A percentile compares a stretch with the other conserved stretches of the same genome.
These are phyloP conservation scores for Dendronephthya gigantea DNA, from an alignment of 64 coral and sea anemone genomes.

Conservation along the genomic window DNA sequence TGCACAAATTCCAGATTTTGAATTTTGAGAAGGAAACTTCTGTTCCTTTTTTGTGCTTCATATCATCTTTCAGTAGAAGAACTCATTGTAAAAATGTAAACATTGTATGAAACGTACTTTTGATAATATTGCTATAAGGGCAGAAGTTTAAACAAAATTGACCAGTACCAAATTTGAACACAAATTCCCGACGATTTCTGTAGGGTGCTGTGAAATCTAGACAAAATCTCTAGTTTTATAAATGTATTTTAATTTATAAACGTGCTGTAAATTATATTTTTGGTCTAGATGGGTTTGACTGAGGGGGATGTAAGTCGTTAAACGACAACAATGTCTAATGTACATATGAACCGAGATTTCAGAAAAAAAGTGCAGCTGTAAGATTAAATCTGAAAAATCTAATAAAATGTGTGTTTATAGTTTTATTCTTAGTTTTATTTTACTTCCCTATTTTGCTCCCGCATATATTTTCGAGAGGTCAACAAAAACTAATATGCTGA, in stretches of 20 bases:
- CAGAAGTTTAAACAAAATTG: background rate
- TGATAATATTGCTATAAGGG: too few species aligned
- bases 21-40: too few species aligned
- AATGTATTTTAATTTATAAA: background rate
- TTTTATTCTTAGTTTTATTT: too few species aligned
- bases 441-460: too few species aligned
- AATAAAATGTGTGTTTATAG: too few species aligned
- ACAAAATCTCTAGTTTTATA: background rate
- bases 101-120: too few species aligned
- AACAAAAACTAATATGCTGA: too few species aligned
- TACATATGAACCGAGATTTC: background rate
- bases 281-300: background rate
- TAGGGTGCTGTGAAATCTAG: background rate
- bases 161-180: background rate
- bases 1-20: too few species aligned
- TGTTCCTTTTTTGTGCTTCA: too few species aligned
- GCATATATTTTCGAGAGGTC: too few species aligned
- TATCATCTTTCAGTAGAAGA: too few species aligned
- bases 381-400: background rate
- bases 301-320: background rate
- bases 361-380: background rate
- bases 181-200: background rate
- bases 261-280: background rate
- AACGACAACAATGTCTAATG: background rate
- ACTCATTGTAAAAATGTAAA: too few species aligned